These are phyloP conservation scores for Ichneumoninae sp. DNA, from an alignment of 2,888 invertebrate species.

Conservation along the genomic window DNA sequence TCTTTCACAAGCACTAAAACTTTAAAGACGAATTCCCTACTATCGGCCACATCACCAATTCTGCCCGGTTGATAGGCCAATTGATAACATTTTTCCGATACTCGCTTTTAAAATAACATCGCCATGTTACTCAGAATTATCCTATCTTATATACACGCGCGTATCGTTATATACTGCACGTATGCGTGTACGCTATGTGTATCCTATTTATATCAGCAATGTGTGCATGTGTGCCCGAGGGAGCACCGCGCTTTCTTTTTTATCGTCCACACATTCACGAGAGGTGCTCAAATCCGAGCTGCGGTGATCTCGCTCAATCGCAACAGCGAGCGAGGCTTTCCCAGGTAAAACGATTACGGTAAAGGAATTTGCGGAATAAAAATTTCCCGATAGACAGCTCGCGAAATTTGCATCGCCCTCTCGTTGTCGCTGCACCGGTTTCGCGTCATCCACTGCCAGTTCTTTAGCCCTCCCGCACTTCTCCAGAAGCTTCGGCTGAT, in stretches of 20 bases:
- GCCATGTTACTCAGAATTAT: too few species aligned
- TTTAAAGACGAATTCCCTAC: too few species aligned
- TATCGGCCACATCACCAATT: too few species aligned
- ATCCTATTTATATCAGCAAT: slow-evolving; percentile 1
- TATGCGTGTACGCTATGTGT: not conserved
- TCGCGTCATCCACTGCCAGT: not conserved
- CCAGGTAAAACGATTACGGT: not conserved
- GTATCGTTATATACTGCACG: not conserved
- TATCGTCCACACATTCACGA: not conserved
- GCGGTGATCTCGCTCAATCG: slow-evolving; percentile 3
- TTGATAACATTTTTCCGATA: too few species aligned
- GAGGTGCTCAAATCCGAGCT: not conserved
- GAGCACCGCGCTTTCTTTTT: slow-evolving; percentile 14
- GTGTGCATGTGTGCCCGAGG: not conserved
- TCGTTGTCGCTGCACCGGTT: slow-evolving; percentile 27
- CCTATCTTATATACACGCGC: too few species aligned
- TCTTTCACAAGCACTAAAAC: too few species aligned
- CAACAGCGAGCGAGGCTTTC: not conserved
- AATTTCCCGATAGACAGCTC: slow-evolving; percentile 1
- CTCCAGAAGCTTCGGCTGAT: not conserved
- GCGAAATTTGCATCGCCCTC: slow-evolving; percentile 2
- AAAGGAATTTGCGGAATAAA: slow-evolving; percentile 30
- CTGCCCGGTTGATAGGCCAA: too few species aligned
- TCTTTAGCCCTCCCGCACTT: not conserved
- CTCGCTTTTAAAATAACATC: too few species aligned